Evolutionary conservation across 1,140 invertebrate species (phyloP).

Genomic region (Cephus cinctus): DNA sequence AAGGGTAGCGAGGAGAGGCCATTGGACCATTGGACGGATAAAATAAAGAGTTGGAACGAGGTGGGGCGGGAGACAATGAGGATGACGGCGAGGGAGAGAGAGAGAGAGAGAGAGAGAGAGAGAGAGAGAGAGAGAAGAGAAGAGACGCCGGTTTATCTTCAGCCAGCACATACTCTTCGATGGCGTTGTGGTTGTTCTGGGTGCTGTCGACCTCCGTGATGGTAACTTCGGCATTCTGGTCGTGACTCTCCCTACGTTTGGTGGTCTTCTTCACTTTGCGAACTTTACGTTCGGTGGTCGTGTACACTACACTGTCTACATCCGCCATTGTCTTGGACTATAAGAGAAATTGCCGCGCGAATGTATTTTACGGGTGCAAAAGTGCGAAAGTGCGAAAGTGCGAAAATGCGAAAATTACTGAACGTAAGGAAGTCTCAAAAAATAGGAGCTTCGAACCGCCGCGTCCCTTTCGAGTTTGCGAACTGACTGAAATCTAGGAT

Average conservation of each 20-base stretch:
- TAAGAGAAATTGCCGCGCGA: no score
- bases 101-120: constrained; percentile 7
- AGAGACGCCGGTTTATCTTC: constrained; percentile 27
- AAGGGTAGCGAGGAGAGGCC: no score
- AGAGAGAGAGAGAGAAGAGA: constrained; percentile 1
- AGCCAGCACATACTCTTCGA: constrained; percentile 80
- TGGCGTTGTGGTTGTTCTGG: constrained; percentile 61
- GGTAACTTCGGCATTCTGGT: constrained; percentile 70
- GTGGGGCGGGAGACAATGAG: neutral
- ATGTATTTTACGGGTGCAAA: neutral
- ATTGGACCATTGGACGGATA: no score
- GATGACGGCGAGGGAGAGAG: neutral
- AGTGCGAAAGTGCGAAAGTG: neutral
- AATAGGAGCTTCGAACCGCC: no score
- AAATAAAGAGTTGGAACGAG: neutral
- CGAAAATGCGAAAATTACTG: neutral
- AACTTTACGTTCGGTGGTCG: constrained; percentile 80
- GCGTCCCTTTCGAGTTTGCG: constrained; percentile 52
- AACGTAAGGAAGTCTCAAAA: neutral
- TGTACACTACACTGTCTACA: constrained; percentile 82
- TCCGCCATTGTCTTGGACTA: constrained; percentile 83
- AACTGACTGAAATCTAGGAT: constrained; percentile 58
- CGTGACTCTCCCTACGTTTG: constrained; percentile 74
- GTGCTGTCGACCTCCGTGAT: constrained; percentile 79
- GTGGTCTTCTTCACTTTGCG: constrained; percentile 86